These are phyloP conservation scores for Alouatta palliata DNA, from an alignment of 2,113 vertebrate genomes.

Conservation along the genomic window DNA sequence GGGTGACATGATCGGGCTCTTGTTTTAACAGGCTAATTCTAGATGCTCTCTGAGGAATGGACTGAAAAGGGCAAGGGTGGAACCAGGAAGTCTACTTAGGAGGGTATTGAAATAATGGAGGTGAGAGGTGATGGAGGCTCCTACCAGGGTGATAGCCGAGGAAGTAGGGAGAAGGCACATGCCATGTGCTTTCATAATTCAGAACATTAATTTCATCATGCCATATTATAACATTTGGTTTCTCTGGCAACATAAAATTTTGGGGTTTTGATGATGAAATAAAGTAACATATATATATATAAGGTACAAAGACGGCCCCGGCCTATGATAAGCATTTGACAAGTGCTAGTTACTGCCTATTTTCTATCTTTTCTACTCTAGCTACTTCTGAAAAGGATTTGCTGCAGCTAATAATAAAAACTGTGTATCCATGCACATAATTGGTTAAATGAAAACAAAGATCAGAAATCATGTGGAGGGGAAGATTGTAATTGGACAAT, in stretches of 20 bases:
- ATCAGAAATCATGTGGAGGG: constrained; percentile 20
- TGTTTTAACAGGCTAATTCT: not conserved
- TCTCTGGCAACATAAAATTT: constrained; percentile 1
- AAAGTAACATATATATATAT: not conserved
- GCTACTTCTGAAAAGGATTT: not conserved
- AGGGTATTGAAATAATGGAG: not conserved
- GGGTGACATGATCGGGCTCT: not conserved
- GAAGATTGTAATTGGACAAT: not conserved
- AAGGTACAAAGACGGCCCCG: not conserved
- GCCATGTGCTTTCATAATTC: not conserved
- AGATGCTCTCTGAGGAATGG: not conserved
- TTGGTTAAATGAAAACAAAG: constrained; percentile 53
- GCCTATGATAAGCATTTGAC: not conserved
- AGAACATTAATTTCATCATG: not conserved
- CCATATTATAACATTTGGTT: not conserved
- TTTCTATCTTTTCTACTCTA: constrained; percentile 33
- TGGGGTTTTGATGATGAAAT: not conserved
- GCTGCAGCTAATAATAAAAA: not conserved
- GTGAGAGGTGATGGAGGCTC: not conserved
- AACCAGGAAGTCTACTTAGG: not conserved
- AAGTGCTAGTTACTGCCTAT: not conserved
- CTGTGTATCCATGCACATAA: not conserved
- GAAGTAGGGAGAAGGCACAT: not conserved
- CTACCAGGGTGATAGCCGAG: not conserved
- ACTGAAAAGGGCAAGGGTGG: not conserved